Base-by-base conservation (phyloP, 1,140 invertebrate genomes). In the Bombyx mandarina region DNA sequence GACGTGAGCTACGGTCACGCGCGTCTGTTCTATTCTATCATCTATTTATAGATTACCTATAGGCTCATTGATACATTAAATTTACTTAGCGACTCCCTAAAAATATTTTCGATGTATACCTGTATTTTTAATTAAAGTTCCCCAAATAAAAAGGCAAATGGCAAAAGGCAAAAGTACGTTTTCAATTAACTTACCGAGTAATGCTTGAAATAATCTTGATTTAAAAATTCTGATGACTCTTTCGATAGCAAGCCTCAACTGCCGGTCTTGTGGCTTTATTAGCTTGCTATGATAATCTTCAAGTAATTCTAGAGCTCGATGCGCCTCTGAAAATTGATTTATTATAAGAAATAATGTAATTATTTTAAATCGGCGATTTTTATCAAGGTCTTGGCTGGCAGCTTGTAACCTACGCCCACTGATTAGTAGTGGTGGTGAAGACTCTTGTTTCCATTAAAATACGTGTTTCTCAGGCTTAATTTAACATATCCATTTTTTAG, bases 141-240 rank as follows among this genome's bases (percentile, higher is more conserved):
- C 26, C 26, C 4, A 35, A 35, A 35, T 35, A 35, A 3, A 18
- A 35, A 35, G 26, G 26, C 26, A 35, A 35, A 35, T 35, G 26
- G 26, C 2, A 5, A 35, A 3, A 35, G 26, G 26, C 2, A 5
- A 35, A 3, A 35, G 26, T 35, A 35, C 4, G 26, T 5, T 35
- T 35, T 35, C 26, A 59, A 45, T 6, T 22, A 22, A 92, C 95
- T 94, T 90, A 99, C 97, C 97, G 88, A 99, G 90, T 66, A 99
- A 89, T 61, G 98, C 97, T 88, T 99, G 97, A 90, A 99, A 99
- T 56, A 99, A 93, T 66, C 96, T 90, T 66, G 96, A 98, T 88
- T 99, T 99, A 91, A 99, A 99, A 85, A 99, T 98, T 61, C 96
- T 91, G 76, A 99, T 99, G 75, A 99, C 97, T 69, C 97, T 92